Conservation (phyloP, 1,140 invertebrate genomes). For the Calephelis nemesis region DNA sequence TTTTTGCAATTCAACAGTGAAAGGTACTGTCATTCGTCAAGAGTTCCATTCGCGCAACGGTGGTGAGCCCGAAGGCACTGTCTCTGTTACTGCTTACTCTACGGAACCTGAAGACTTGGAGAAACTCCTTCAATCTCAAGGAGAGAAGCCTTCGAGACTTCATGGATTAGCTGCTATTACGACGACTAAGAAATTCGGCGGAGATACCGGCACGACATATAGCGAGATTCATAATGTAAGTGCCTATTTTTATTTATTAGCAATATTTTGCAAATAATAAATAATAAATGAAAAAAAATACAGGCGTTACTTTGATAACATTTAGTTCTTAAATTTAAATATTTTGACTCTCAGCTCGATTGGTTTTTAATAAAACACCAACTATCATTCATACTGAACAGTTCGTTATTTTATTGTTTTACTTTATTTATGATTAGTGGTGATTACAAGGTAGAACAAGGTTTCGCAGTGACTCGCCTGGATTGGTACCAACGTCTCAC, state of each 20-base stretch:
- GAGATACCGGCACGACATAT: conserved; percentile 56
- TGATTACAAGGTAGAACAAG: no score
- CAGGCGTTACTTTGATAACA: neutral
- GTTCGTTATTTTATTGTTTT: no score
- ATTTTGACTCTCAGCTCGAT: no score
- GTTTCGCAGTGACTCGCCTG: no score
- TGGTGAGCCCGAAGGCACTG: conserved; percentile 81
- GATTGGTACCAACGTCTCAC: no score
- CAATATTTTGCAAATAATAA: neutral
- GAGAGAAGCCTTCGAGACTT: conserved; percentile 52
- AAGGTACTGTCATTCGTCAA: conserved; percentile 83
- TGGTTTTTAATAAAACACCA: no score
- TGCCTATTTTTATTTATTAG: conserved; percentile 19
- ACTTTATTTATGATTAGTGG: no score
- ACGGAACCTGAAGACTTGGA: conserved; percentile 81
- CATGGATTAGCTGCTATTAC: conserved; percentile 67
- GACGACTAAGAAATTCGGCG: conserved; percentile 75
- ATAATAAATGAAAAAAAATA: neutral
- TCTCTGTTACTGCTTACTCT: conserved; percentile 84
- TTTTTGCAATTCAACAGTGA: conserved; percentile 75
- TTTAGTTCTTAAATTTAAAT: no score
- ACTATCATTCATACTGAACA: no score
- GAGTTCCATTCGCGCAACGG: conserved; percentile 84
- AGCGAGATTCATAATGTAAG: conserved; percentile 58
- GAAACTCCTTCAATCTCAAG: conserved; percentile 53